Evolutionary conservation across 2,797 vertebrate genomes (phyloP).

Genomic region (Prionace glauca): DNA sequence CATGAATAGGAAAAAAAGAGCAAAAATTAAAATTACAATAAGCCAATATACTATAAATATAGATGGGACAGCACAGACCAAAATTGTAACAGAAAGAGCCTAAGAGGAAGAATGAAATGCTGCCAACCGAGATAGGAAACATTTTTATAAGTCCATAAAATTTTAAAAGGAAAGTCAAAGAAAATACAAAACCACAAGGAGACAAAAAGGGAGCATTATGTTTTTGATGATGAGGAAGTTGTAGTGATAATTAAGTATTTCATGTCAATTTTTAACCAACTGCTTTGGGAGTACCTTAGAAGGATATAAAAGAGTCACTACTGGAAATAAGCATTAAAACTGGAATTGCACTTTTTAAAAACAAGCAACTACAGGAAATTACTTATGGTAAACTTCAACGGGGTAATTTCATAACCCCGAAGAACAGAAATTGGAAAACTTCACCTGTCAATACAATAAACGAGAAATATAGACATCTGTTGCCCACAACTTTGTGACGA

Average conservation of each 20-base stretch:
- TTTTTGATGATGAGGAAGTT: neutral
- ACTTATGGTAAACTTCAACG: neutral
- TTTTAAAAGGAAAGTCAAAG: neutral
- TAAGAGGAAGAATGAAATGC: neutral
- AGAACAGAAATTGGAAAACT: neutral
- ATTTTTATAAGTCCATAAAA: neutral
- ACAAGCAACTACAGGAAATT: neutral
- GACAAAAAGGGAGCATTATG: neutral
- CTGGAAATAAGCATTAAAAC: neutral
- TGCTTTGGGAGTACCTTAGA: neutral
- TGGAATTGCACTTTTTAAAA: neutral
- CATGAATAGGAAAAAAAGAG: neutral
- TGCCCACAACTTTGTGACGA: neutral
- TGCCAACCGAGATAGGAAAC: neutral
- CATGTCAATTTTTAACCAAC: neutral
- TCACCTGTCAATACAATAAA: neutral
- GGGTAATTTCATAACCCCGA: neutral
- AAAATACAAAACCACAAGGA: neutral
- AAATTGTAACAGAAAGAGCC: neutral
- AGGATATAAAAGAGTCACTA: neutral
- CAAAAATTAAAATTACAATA: neutral
- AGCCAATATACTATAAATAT: neutral
- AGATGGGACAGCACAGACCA: neutral
- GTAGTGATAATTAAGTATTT: neutral
- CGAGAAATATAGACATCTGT: neutral